Evolutionary conservation across 2,888 invertebrate species (phyloP).

Genomic region (Patella caerulea): DNA sequence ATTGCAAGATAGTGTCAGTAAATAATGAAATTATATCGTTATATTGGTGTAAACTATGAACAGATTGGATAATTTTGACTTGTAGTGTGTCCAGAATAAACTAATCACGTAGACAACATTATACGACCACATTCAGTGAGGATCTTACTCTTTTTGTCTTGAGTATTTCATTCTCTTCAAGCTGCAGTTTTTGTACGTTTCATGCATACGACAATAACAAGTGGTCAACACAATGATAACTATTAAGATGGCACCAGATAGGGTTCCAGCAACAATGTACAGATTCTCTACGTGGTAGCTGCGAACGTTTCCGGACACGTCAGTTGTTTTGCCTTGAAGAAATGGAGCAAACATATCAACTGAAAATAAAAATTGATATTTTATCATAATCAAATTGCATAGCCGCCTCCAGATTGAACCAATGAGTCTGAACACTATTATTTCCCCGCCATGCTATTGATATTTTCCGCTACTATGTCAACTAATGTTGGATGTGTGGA

Average conservation of each 20-base stretch:
- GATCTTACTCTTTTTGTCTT: conserved; percentile 36
- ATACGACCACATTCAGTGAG: neutral
- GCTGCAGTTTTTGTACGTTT: conserved; percentile 73
- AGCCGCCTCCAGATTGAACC: too few species aligned
- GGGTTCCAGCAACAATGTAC: conserved; percentile 84
- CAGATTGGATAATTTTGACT: too few species aligned
- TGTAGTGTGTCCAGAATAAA: too few species aligned
- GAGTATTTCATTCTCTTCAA: conserved; percentile 29
- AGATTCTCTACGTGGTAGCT: conserved; percentile 79
- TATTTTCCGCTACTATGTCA: too few species aligned
- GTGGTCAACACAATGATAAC: conserved; percentile 83
- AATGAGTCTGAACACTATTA: too few species aligned
- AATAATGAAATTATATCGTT: too few species aligned
- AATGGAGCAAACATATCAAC: conserved; percentile 57
- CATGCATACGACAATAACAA: conserved; percentile 85
- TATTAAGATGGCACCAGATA: conserved; percentile 82
- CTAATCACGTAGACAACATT: too few species aligned
- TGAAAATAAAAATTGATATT: conserved; percentile 26
- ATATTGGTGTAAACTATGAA: too few species aligned
- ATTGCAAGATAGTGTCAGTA: too few species aligned
- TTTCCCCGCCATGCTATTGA: too few species aligned
- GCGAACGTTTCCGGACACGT: conserved; percentile 29
- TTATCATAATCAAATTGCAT: too few species aligned
- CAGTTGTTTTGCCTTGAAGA: conserved; percentile 39
- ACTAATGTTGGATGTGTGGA: too few species aligned